Evolutionary conservation across 1,140 invertebrate species (phyloP).

Genomic region (Drosophila nebulosa): DNA sequence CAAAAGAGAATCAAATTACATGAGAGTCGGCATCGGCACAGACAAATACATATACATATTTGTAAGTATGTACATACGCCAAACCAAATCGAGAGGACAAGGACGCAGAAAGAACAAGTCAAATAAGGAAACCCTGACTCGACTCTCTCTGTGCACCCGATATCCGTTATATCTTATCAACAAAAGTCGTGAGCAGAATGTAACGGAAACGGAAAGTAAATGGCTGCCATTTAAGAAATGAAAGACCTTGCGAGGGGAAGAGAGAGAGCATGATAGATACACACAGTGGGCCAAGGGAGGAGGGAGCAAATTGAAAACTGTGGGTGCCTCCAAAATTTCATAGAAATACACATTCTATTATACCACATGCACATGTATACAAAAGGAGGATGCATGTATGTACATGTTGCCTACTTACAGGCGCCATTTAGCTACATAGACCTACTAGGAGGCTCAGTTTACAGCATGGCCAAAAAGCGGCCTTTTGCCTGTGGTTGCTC

Average conservation of each 20-base stretch:
- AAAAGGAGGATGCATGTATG: slow-evolving; percentile 15
- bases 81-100: not conserved
- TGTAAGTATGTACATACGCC: too few species aligned
- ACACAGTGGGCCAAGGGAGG: slow-evolving; percentile 23
- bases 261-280: not conserved
- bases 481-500: not conserved
- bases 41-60: slow-evolving; percentile 5
- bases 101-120: not conserved
- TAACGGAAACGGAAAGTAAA: slow-evolving; percentile 75
- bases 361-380: not conserved
- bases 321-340: not conserved
- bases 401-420: slow-evolving; percentile 52
- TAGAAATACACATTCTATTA: not conserved
- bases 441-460: not conserved
- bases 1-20: slow-evolving; percentile 68
- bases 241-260: not conserved
- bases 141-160: slow-evolving; percentile 21
- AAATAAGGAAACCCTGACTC: not conserved
- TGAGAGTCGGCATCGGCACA: slow-evolving; percentile 17
- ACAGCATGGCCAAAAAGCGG: not conserved
- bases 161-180: slow-evolving; percentile 64
- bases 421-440: slow-evolving; percentile 5
- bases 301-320: slow-evolving; percentile 20
- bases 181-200: slow-evolving; percentile 70
- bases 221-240: slow-evolving; percentile 56